A percentile compares a stretch with the other conserved stretches of the same genome.
Evolutionary conservation across 2,888 invertebrate genomes (phyloP).

Genomic region (Eulithis prunata): DNA sequence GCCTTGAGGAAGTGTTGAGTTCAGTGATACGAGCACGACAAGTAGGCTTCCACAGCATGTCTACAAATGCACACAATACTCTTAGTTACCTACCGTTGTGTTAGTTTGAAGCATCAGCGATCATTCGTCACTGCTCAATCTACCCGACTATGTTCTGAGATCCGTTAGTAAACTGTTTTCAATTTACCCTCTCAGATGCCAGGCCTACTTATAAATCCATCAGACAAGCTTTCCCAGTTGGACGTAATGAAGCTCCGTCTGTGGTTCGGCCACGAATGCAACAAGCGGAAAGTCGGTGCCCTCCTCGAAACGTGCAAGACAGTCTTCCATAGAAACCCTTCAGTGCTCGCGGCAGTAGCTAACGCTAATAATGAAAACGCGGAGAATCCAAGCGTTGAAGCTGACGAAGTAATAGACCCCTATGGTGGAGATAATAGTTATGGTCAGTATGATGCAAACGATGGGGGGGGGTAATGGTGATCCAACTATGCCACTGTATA

Average conservation of each 20-base stretch:
- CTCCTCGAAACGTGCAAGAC: conserved; percentile 60
- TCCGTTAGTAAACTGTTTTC: too few species aligned
- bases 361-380: background rate
- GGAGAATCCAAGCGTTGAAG: conserved; percentile 8
- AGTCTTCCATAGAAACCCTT: conserved; percentile 5
- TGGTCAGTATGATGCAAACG: background rate
- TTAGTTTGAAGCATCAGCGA: too few species aligned
- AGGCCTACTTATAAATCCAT: conserved; percentile 58
- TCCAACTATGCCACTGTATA: too few species aligned
- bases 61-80: too few species aligned
- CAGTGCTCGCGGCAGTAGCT: background rate
- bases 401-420: background rate
- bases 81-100: too few species aligned
- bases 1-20: too few species aligned
- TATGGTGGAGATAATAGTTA: background rate
- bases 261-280: conserved; percentile 65
- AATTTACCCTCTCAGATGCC: conserved; percentile 49
- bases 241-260: conserved; percentile 65
- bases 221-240: conserved; percentile 59
- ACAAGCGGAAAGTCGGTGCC: conserved; percentile 59
- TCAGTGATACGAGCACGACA: too few species aligned
- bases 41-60: too few species aligned
- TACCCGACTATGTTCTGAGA: too few species aligned
- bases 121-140: too few species aligned
- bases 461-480: background rate